Percentiles rank a stretch among this genome's conserved stretches.
phyloP scores from a whole-genome alignment of 2,888 invertebrate genomes.

The Eilema sororculum region DNA sequence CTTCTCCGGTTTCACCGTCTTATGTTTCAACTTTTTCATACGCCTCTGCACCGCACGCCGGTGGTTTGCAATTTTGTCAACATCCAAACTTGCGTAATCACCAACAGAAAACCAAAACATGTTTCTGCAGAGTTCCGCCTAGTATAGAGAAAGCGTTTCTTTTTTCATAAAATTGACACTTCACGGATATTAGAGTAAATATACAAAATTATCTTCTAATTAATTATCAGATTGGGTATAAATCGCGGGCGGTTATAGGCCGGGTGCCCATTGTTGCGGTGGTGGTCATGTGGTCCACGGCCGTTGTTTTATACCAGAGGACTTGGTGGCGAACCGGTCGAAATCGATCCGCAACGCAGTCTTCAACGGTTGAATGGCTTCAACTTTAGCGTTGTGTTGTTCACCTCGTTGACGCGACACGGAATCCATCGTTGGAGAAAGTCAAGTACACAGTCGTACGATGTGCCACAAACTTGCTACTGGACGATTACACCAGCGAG shows the following conservation, averaged over 20 bases:
- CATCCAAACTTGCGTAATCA: conserved; percentile 74
- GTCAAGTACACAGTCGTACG: conserved; percentile 78
- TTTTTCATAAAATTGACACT: conserved; percentile 59
- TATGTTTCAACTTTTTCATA: conserved; percentile 71
- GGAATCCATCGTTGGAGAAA: conserved; percentile 82
- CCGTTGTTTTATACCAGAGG: conserved; percentile 68
- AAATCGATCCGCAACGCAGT: conserved; percentile 76
- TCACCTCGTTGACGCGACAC: conserved; percentile 82
- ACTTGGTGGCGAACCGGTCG: conserved; percentile 69
- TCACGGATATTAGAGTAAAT: conserved; percentile 33
- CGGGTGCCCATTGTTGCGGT: conserved; percentile 49
- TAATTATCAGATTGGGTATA: conserved; percentile 41
- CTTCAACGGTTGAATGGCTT: conserved; percentile 77
- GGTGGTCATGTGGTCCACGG: conserved; percentile 61
- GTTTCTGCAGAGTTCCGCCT: conserved; percentile 68
- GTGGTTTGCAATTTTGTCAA: conserved; percentile 74
- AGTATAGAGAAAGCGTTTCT: conserved; percentile 78
- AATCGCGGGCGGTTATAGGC: conserved; percentile 44
- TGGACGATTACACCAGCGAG: conserved; percentile 72
- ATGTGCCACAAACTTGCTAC: conserved; percentile 72
- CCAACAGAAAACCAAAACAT: conserved; percentile 68
- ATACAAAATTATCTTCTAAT: conserved; percentile 18
- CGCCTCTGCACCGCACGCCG: conserved; percentile 40
- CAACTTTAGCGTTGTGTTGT: conserved; percentile 77
- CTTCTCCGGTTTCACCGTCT: conserved; percentile 62